Evolutionary conservation across 2,113 vertebrate species (phyloP).

Genomic region (Chlorocebus sabaeus): DNA sequence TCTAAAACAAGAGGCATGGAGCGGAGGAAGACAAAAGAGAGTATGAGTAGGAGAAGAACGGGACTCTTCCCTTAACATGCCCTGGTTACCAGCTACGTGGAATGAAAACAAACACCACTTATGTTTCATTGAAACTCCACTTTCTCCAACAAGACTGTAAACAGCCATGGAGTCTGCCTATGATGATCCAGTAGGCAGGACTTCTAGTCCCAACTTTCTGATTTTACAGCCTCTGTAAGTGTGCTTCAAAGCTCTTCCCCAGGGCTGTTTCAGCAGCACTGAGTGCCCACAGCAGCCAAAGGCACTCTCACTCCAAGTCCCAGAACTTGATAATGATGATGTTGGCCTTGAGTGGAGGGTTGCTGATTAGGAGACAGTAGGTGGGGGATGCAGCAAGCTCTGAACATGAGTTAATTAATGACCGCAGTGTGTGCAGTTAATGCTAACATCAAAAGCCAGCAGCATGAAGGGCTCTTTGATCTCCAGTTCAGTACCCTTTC

Average conservation of each 20-base stretch:
- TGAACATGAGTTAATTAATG: constrained; percentile 67
- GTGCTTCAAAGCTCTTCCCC: constrained; percentile 52
- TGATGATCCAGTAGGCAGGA: neutral
- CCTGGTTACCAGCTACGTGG: neutral
- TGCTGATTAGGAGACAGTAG: constrained; percentile 17
- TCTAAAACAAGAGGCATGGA: neutral
- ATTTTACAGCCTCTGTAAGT: constrained; percentile 7
- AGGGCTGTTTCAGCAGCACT: neutral
- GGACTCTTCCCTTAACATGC: neutral
- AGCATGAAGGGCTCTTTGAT: constrained; percentile 65
- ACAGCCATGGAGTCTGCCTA: neutral
- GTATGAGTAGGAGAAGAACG: neutral
- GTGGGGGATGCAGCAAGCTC: neutral
- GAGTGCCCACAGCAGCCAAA: neutral
- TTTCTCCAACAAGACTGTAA: neutral
- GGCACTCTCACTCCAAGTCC: neutral
- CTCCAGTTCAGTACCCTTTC: constrained; percentile 56
- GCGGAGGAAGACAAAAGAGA: neutral
- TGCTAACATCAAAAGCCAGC: constrained; percentile 55
- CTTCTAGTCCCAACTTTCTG: constrained; percentile 3
- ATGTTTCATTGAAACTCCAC: neutral
- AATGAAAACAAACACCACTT: neutral
- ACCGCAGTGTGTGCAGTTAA: constrained; percentile 15
- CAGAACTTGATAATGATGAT: constrained; percentile 37
- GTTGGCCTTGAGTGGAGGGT: neutral